phyloP scores from a whole-genome alignment of 2,888 invertebrate species.

The Brachyopa scutellaris region DNA sequence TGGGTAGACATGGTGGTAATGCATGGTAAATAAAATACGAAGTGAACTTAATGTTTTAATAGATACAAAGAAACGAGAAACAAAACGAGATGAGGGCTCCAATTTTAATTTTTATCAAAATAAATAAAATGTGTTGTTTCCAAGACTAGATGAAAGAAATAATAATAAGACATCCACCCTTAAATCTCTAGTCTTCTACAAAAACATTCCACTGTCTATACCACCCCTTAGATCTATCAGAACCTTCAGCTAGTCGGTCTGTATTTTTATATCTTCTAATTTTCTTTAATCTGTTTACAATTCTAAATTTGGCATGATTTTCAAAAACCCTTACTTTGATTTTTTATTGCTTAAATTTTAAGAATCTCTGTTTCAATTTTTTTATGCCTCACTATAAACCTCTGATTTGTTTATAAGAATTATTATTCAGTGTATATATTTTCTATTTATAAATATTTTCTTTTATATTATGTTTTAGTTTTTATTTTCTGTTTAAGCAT shows the following conservation, averaged over 20 bases:
- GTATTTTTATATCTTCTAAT: conserved; percentile 3
- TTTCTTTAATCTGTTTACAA: conserved; percentile 43
- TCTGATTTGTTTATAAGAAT: conserved; percentile 64
- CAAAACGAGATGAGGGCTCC: too few relatives aligned
- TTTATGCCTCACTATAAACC: too few relatives aligned
- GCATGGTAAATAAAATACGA: too few relatives aligned
- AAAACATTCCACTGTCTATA: conserved; percentile 17
- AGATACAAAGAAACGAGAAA: too few relatives aligned
- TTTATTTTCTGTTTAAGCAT: conserved; percentile 56
- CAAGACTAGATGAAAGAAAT: too few relatives aligned
- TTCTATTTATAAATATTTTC: conserved; percentile 71
- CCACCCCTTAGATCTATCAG: conserved; percentile 15
- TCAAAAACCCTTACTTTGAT: conserved; percentile 56
- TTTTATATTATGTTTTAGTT: conserved; percentile 34
- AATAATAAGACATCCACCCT: too few relatives aligned
- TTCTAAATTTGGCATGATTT: conserved; percentile 67
- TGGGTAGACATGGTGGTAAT: too few relatives aligned
- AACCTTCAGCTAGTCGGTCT: conserved; percentile 8
- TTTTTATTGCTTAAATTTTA: neutral
- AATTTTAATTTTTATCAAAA: too few relatives aligned
- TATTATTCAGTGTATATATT: conserved; percentile 75
- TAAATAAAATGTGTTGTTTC: too few relatives aligned
- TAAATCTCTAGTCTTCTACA: too few relatives aligned
- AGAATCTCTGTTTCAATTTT: too few relatives aligned
- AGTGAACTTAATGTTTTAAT: too few relatives aligned